phyloP scores from a whole-genome alignment of 2,888 invertebrate species.

The Dryococelus australis region DNA sequence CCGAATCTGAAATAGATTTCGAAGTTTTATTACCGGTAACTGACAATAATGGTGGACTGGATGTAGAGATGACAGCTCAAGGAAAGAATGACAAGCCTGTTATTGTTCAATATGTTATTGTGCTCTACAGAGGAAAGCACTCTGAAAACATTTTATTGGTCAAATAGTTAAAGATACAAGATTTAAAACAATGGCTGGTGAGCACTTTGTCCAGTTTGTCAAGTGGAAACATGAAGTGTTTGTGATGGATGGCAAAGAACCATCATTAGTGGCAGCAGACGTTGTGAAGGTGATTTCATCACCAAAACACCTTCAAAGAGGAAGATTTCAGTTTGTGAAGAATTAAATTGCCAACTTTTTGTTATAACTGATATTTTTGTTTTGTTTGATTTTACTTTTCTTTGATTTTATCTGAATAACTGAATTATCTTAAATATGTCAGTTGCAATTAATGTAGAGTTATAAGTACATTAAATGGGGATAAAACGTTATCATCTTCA shows the following conservation, averaged over 20 bases:
- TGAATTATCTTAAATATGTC: too few relatives aligned
- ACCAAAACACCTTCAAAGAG: background rate
- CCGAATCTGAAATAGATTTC: background rate
- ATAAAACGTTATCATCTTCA: too few relatives aligned
- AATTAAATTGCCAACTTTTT: background rate
- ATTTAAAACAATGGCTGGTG: background rate
- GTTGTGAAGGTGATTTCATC: background rate
- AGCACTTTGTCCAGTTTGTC: background rate
- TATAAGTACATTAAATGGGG: too few relatives aligned
- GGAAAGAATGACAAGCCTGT: background rate
- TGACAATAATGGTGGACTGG: background rate
- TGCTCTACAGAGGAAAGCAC: background rate
- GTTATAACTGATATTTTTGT: background rate
- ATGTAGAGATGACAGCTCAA: background rate
- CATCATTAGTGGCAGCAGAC: background rate
- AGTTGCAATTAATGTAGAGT: too few relatives aligned
- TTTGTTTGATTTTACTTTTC: conserved; percentile 7
- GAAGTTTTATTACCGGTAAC: background rate
- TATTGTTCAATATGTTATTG: background rate
- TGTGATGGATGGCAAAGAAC: background rate
- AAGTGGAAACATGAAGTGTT: background rate
- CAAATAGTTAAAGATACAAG: background rate
- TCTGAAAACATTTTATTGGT: background rate
- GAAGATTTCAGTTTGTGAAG: background rate
- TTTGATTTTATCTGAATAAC: background rate